Evolutionary conservation across 2,888 invertebrate genomes (phyloP), one percentile per base, ranked within the genome.

Genomic region (Phania funesta): DNA sequence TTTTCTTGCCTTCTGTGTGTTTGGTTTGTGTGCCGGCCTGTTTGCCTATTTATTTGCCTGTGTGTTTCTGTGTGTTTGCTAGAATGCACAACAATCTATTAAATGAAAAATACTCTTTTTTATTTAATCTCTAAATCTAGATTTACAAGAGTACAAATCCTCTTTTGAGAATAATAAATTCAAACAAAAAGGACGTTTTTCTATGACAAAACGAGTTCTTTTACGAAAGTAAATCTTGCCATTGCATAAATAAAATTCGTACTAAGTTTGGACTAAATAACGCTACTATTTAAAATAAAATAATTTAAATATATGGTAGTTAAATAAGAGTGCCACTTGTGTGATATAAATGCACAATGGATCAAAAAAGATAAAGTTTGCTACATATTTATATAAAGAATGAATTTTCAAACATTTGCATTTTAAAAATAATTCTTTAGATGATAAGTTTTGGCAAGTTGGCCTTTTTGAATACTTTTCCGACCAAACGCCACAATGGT

Each of bases 161-260:
- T 56, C 56, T 38, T 75, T 58, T 22, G 65, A 35, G 65, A 3
- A 58, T 46, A 65, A 75, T 50, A 67, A 64, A 65, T 56, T 20
- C 20, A 7, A 3, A 11, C 4, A 22, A 22, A 50, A 26, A 52
- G 18, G 8, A 24, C 13, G 20, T n/a, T 29, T 4, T 38, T 38
- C 4, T 50, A 2, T 4, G 1, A 18, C n/a, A n/a, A n/a, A n/a
- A n/a, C n/a, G n/a, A n/a, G n/a, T n/a, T n/a, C n/a, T n/a, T n/a
- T n/a, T n/a, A n/a, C n/a, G n/a, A n/a, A n/a, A n/a, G n/a, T n/a
- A n/a, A n/a, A n/a, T n/a, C n/a, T n/a, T n/a, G n/a, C n/a, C n/a
- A n/a, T n/a, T n/a, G n/a, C n/a, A n/a, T n/a, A n/a, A n/a, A n/a
- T 52, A 24, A 22, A 26, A 50, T 26, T 50, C n/a, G n/a, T 26